Conservation (phyloP, 2,113 vertebrate species). For the Pardalotus punctatus region DNA sequence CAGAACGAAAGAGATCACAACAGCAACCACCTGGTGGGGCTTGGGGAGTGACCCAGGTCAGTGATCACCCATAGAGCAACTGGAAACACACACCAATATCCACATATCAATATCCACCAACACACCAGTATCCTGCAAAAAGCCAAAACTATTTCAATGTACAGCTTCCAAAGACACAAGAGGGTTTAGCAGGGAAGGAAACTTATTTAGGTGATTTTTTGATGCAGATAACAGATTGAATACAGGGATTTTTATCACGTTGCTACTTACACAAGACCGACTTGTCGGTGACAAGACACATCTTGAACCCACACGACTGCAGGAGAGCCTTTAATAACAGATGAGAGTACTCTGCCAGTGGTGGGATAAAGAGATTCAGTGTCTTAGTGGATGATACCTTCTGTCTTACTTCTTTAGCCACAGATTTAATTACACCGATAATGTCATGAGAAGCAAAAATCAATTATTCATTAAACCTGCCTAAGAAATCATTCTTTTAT, state of each 20-base stretch:
- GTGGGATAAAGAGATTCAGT: slow-evolving; percentile 15
- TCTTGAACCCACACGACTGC: not conserved
- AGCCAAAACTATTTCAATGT: not conserved
- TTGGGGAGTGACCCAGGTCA: not conserved
- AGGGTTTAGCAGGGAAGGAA: not conserved
- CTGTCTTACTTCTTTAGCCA: slow-evolving; percentile 22
- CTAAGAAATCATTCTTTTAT: slow-evolving; percentile 12
- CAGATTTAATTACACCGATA: slow-evolving; percentile 47
- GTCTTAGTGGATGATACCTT: slow-evolving; percentile 50
- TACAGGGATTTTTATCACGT: not conserved
- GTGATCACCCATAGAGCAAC: not conserved
- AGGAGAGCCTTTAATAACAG: not conserved
- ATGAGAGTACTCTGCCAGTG: slow-evolving; percentile 1
- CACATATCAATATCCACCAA: not conserved
- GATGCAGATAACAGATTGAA: not conserved
- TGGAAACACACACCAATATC: not conserved
- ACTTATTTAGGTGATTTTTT: not conserved
- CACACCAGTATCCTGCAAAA: not conserved
- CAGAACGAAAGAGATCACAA: not conserved
- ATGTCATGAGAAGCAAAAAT: slow-evolving; percentile 40
- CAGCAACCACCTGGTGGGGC: not conserved
- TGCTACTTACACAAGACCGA: not conserved
- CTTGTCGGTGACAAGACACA: not conserved
- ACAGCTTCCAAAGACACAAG: not conserved
- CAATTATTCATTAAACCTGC: slow-evolving; percentile 40